Evolutionary conservation across 2,888 invertebrate species (phyloP).

Genomic region (Caradrina clavipalpis): DNA sequence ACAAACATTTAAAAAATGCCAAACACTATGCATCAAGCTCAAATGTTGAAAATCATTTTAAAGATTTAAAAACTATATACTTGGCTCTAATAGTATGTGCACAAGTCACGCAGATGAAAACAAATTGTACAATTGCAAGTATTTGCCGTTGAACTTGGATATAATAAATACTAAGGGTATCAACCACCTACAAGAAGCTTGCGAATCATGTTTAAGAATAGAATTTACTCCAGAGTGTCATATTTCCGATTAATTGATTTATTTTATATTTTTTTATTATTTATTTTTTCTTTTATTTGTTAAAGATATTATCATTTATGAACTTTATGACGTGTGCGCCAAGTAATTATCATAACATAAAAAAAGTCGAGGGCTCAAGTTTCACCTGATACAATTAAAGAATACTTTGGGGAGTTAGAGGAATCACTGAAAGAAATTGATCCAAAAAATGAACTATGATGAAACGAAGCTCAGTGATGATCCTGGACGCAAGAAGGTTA

Average conservation of each 20-base stretch:
- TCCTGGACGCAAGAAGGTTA: no score
- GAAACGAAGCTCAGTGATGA: no score
- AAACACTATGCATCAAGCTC: conserved; percentile 38
- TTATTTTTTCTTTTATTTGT: no score
- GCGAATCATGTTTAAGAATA: conserved; percentile 17
- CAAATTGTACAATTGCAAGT: conserved; percentile 32
- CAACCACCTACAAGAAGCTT: conserved; percentile 22
- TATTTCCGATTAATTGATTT: no score
- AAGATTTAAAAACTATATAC: conserved; percentile 49
- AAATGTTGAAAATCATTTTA: conserved; percentile 52
- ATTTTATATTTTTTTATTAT: no score
- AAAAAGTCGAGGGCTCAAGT: no score
- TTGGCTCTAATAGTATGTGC: conserved; percentile 30
- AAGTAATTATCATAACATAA: no score
- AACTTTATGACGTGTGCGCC: conserved; percentile 10
- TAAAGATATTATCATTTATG: conserved; percentile 16
- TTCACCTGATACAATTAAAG: no score
- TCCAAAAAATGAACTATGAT: no score
- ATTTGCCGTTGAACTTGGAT: conserved; percentile 31
- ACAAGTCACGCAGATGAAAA: conserved; percentile 21
- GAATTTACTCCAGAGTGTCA: conserved; percentile 11
- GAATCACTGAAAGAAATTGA: no score
- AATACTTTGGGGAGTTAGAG: no score
- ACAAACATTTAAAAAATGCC: conserved; percentile 35
- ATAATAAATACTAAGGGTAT: conserved; percentile 28